A percentile compares a stretch with the other conserved stretches of the same genome.
Evolutionary conservation across 2,888 invertebrate species (phyloP).

Genomic region (Cephus runcator): DNA sequence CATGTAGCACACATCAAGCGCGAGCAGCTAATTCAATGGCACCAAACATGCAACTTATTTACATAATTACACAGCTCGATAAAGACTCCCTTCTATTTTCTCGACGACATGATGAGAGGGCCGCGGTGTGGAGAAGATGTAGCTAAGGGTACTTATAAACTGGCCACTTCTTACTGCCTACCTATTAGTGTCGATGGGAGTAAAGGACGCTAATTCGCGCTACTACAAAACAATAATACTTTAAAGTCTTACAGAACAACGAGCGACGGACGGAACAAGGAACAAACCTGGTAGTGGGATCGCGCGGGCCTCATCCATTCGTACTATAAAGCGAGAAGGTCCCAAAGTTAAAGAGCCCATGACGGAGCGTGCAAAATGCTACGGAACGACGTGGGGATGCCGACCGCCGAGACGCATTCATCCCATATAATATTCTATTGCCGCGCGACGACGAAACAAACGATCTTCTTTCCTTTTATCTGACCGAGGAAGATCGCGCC

Average conservation of each 20-base stretch:
- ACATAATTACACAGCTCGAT: slow-evolving; percentile 47
- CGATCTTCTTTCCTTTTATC: background rate
- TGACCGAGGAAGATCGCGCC: slow-evolving; percentile 1
- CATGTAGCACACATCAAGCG: slow-evolving; percentile 22
- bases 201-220: background rate
- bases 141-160: background rate
- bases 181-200: background rate
- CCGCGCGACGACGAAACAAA: slow-evolving; percentile 5
- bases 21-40: slow-evolving; percentile 42
- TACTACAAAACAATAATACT: background rate
- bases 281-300: background rate
- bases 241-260: background rate
- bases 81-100: slow-evolving; percentile 43
- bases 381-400: slow-evolving; percentile 4
- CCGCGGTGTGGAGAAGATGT: background rate
- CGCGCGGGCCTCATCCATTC: background rate
- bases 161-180: background rate
- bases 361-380: slow-evolving; percentile 10
- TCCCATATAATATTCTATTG: slow-evolving; percentile 2
- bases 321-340: background rate
- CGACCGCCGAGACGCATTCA: slow-evolving; percentile 2
- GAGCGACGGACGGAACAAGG: background rate
- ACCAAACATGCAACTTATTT: slow-evolving; percentile 49
- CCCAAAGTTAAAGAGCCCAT: slow-evolving; percentile 4
- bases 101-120: slow-evolving; percentile 11